Percentiles rank a stretch among this genome's conserved stretches.
Evolutionary conservation across 2,113 vertebrate genomes (phyloP).

Genomic region (Muntiacus muntjak): DNA sequence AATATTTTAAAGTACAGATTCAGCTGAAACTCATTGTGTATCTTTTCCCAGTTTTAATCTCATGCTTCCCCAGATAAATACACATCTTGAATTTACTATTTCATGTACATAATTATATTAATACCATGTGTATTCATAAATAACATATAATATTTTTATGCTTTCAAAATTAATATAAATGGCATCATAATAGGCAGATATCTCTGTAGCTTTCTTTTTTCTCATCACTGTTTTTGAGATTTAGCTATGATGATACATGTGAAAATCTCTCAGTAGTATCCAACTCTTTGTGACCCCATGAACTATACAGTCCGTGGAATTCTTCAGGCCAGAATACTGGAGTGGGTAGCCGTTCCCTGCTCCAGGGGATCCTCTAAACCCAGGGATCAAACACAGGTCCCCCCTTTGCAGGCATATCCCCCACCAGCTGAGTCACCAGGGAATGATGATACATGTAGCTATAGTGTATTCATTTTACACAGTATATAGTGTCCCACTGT

Average conservation of each 20-base stretch:
- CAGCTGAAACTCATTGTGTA: not conserved
- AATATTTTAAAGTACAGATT: not conserved
- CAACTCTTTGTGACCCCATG: not conserved
- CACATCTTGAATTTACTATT: constrained; percentile 3
- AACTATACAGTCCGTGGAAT: not conserved
- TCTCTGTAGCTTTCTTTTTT: not conserved
- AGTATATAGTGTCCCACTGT: not conserved
- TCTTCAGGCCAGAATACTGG: not conserved
- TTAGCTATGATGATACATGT: not conserved
- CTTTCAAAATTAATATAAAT: not conserved
- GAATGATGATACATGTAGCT: not conserved
- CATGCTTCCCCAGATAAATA: not conserved
- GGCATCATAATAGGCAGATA: not conserved
- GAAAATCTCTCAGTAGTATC: not conserved
- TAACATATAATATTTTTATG: not conserved
- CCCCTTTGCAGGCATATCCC: not conserved
- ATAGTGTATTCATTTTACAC: not conserved
- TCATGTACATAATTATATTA: not conserved
- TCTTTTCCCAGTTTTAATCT: not conserved
- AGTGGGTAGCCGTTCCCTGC: not conserved
- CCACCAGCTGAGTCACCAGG: not conserved
- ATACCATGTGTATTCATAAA: not conserved
- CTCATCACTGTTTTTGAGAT: not conserved
- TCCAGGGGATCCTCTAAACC: not conserved
- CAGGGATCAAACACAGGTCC: not conserved